Base-by-base conservation (phyloP, 2,113 vertebrate species). In the Calypte anna region DNA sequence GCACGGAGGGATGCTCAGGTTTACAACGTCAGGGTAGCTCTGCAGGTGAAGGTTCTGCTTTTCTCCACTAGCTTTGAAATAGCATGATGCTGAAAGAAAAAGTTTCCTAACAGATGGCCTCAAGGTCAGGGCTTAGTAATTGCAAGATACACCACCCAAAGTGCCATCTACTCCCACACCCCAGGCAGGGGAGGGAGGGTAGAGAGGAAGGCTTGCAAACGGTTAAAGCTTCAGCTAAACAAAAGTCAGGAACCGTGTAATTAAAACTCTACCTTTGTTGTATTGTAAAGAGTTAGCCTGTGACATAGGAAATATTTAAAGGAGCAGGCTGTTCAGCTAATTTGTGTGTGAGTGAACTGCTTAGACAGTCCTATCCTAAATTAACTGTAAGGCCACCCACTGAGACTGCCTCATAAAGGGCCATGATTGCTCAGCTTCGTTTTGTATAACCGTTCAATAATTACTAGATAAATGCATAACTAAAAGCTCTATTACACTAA, bases 401-500 rank as follows among this genome's bases (percentile, higher is more conserved):
- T 44, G 96, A 96, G 98, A 86, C 51, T 93, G 61, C 96, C 96
- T 98, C 97, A 95, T 97, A 97, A 98, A 98, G 97, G 97, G 97
- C 98, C 92, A 4, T 84, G 97, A 92, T 97, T 96, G 96, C 96
- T 97, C 97, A 96, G 97, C 96, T 97, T 88, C 96, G 77, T 97
- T 97, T 95, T 97, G 95, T 97, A 96, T 89, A 97, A 97, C 96
- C 50, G 36, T 97, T 98, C 97, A 97, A 97, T 98, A 98, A 98
- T 98, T 98, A 97, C 97, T 94, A 97, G 97, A 97, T 98, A 98
- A 98, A 98, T 97, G 97, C 98, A 98, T 98, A 97, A 98, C 97
- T 98, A 98, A 98, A 98, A 98, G 97, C 97, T 98, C 98, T 97
- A 98, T 98, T 98, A 98, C 97, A 96, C 97, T 97, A 97, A 98